phyloP scores from a whole-genome alignment of 2,797 vertebrate species.

The Pogonophryne albipinna region DNA sequence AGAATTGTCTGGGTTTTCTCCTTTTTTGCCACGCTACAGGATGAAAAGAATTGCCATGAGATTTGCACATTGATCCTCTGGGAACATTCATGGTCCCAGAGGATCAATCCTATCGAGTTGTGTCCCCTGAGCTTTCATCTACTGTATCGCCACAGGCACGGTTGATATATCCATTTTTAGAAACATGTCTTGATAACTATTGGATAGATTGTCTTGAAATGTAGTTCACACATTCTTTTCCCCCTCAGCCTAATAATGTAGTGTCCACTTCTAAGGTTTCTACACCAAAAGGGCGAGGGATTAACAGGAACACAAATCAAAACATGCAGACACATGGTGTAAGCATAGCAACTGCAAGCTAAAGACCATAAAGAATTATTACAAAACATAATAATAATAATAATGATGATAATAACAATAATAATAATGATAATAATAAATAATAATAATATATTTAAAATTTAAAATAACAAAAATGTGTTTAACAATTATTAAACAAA shows the following conservation, averaged over 20 bases:
- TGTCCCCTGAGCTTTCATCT: background rate
- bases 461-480: no score
- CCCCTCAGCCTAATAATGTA: background rate
- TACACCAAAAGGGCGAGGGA: background rate
- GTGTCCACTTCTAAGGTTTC: background rate
- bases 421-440: no score
- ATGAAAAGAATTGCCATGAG: background rate
- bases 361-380: background rate
- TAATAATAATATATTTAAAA: background rate
- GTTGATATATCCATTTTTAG: background rate
- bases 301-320: background rate
- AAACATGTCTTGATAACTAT: background rate
- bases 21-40: background rate
- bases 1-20: background rate
- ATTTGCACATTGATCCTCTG: background rate
- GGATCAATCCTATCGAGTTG: background rate
- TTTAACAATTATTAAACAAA: background rate
- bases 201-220: conserved; percentile 3
- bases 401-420: no score
- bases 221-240: background rate
- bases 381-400: background rate
- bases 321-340: background rate
- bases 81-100: background rate
- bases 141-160: background rate
- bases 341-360: background rate